Evolutionary conservation across 2,797 vertebrate genomes (phyloP).

Genomic region (Bradypodion pumilum): DNA sequence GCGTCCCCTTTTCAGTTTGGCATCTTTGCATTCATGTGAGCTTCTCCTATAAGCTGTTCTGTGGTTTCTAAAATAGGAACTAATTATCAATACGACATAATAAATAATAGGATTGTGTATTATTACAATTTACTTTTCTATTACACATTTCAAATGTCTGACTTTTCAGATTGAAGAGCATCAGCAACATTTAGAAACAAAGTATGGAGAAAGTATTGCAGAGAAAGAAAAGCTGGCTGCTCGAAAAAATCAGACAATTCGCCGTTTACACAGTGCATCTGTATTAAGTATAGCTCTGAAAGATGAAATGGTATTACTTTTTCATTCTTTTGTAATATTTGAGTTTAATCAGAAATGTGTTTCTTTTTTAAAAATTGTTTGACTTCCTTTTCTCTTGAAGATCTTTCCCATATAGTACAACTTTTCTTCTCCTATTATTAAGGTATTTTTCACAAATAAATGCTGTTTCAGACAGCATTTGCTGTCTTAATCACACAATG

Average conservation of each 20-base stretch:
- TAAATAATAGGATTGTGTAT: not conserved
- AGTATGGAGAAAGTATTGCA: constrained; percentile 55
- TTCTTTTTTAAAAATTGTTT: not conserved
- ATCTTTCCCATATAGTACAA: not conserved
- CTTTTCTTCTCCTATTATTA: not conserved
- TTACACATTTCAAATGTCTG: not conserved
- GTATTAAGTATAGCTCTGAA: constrained; percentile 63
- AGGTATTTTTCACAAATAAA: not conserved
- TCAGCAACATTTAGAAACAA: constrained; percentile 56
- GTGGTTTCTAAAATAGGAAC: not conserved
- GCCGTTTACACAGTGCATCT: constrained; percentile 62
- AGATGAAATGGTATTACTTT: constrained; percentile 66
- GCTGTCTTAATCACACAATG: no score
- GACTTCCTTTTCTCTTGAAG: not conserved
- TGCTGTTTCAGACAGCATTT: not conserved
- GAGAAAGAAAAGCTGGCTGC: constrained; percentile 60
- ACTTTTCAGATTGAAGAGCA: constrained; percentile 73
- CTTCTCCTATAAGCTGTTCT: not conserved
- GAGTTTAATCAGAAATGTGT: not conserved
- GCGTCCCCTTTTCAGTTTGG: no score
- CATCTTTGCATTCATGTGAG: not conserved
- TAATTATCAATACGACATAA: not conserved
- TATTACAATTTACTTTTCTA: not conserved
- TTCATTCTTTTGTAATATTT: not conserved
- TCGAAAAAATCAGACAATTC: constrained; percentile 60